A percentile compares a stretch with the other conserved stretches of the same genome.
These are phyloP conservation scores for Ephestia elutella DNA, from an alignment of 1,140 invertebrate genomes.

Conservation along the genomic window DNA sequence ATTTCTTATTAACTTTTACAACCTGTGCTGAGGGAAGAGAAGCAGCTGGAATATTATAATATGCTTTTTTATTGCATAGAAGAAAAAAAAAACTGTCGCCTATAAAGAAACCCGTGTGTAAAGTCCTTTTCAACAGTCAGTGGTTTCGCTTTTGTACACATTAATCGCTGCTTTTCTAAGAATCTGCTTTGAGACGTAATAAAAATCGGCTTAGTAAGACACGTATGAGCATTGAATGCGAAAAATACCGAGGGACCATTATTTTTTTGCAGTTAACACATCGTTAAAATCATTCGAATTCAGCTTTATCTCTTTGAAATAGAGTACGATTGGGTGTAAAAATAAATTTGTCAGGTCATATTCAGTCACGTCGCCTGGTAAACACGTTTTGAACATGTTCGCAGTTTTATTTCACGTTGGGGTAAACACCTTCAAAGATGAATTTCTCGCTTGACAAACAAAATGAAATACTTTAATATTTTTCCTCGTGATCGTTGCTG, in stretches of 20 bases:
- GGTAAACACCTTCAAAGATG: conserved; percentile 40
- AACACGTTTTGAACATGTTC: conserved; percentile 38
- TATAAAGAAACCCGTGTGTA: neutral
- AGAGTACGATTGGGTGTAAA: conserved; percentile 20
- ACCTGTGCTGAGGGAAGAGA: no score
- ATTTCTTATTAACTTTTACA: no score
- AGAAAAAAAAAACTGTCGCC: no score
- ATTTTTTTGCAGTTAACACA: conserved; percentile 19
- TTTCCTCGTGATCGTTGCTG: conserved; percentile 18
- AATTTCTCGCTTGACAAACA: conserved; percentile 38
- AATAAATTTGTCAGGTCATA: conserved; percentile 26
- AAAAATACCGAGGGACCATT: conserved; percentile 24
- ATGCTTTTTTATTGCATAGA: no score
- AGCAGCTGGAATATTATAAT: no score
- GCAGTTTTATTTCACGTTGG: conserved; percentile 43
- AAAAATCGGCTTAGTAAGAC: conserved; percentile 47
- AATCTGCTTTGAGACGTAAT: conserved; percentile 47
- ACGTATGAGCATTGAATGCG: conserved; percentile 34
- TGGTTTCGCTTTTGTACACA: conserved; percentile 28
- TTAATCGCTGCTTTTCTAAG: conserved; percentile 38
- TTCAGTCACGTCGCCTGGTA: conserved; percentile 28
- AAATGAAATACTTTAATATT: conserved; percentile 39
- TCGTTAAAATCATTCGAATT: neutral
- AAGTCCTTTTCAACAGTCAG: conserved; percentile 20
- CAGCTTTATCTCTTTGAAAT: conserved; percentile 4